Evolutionary conservation across 2,888 invertebrate species (phyloP).

Genomic region (Buathra laborator): DNA sequence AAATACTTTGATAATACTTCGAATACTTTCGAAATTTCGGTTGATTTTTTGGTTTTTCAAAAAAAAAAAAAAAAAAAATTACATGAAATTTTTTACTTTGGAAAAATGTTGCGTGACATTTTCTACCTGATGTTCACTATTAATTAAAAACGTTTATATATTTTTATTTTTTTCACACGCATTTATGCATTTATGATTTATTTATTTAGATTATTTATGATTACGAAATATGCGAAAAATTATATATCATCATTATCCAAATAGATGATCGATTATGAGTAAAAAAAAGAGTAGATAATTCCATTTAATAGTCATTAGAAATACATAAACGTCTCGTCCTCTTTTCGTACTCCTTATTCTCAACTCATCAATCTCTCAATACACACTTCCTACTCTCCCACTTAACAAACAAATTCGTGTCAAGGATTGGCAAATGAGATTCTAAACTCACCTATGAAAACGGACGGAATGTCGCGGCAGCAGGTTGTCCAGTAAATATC

Average conservation of each 20-base stretch:
- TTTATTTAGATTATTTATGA: no score
- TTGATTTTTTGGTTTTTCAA: not conserved
- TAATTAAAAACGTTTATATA: no score
- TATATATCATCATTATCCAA: not conserved
- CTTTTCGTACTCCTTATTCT: not conserved
- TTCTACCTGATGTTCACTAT: no score
- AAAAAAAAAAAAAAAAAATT: not conserved
- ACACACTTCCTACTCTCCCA: not conserved
- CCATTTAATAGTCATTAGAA: not conserved
- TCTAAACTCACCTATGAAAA: constrained; percentile 61
- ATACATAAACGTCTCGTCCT: not conserved
- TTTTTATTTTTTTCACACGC: not conserved
- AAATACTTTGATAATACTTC: no score
- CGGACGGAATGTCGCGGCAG: constrained; percentile 61
- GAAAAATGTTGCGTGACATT: no score
- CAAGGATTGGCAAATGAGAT: constrained; percentile 6
- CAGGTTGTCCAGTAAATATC: constrained; percentile 39
- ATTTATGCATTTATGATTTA: not conserved
- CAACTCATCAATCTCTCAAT: not conserved
- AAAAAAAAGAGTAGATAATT: not conserved
- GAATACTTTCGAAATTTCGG: not conserved
- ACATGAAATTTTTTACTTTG: no score
- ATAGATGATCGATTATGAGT: not conserved
- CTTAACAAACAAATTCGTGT: constrained; percentile 13
- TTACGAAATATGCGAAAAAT: no score